These are phyloP conservation scores for Drosophila meridiana DNA, from an alignment of 2,888 invertebrate genomes.

Conservation along the genomic window DNA sequence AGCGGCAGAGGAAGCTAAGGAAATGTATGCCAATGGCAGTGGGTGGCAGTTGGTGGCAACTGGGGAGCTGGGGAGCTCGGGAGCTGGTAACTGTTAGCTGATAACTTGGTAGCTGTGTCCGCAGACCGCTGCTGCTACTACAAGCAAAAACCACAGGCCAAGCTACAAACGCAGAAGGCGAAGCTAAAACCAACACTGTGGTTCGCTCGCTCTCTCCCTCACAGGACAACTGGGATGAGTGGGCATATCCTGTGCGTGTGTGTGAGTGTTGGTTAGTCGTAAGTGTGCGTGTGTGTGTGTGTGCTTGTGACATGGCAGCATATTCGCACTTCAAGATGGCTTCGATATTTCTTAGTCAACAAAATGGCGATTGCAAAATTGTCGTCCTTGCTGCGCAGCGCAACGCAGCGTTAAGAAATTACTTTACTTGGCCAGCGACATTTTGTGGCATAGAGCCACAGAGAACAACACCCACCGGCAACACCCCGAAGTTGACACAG, in stretches of 20 bases:
- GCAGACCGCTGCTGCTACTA: slow-evolving; percentile 70
- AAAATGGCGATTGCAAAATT: slow-evolving; percentile 80
- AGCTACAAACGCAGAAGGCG: slow-evolving; percentile 65
- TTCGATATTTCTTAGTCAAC: slow-evolving; percentile 82
- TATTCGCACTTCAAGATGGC: slow-evolving; percentile 80
- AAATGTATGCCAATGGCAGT: slow-evolving; percentile 77
- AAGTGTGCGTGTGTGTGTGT: slow-evolving; percentile 23
- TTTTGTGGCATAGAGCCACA: slow-evolving; percentile 61
- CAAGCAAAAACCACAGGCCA: slow-evolving; percentile 74
- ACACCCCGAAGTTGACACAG: slow-evolving; percentile 71
- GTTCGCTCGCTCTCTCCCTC: slow-evolving; percentile 9
- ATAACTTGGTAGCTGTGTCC: slow-evolving; percentile 45
- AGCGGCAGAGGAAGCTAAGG: slow-evolving; percentile 62
- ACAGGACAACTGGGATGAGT: slow-evolving; percentile 26
- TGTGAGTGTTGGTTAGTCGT: slow-evolving; percentile 21
- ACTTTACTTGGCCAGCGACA: slow-evolving; percentile 72
- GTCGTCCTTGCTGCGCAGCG: slow-evolving; percentile 61
- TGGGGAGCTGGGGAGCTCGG: background rate
- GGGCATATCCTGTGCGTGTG: slow-evolving; percentile 34
- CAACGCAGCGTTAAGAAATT: slow-evolving; percentile 74
- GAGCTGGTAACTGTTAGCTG: slow-evolving; percentile 30
- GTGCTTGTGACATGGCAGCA: slow-evolving; percentile 65
- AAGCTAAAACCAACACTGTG: slow-evolving; percentile 62
- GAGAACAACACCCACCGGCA: slow-evolving; percentile 31
- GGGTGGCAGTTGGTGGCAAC: slow-evolving; percentile 7